These are phyloP conservation scores for Antheraea pernyi DNA, from an alignment of 1,140 invertebrate genomes.

Conservation along the genomic window DNA sequence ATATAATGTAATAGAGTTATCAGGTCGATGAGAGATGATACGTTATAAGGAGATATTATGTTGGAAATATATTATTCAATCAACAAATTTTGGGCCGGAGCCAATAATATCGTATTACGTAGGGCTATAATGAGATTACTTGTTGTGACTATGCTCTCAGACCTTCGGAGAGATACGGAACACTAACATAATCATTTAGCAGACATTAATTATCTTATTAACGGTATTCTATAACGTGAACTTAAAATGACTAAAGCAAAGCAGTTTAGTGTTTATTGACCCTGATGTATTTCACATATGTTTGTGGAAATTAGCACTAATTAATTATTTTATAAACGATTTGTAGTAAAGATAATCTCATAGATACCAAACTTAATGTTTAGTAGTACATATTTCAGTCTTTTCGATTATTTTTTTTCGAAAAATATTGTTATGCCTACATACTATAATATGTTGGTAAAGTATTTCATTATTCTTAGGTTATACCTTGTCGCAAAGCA, in stretches of 20 bases:
- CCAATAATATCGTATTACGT: constrained; percentile 12
- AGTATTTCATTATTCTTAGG: too few species aligned
- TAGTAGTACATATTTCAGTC: too few species aligned
- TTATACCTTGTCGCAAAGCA: too few species aligned
- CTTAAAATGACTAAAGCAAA: background rate
- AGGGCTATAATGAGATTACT: constrained; percentile 5
- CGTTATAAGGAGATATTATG: background rate
- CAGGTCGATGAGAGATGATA: background rate
- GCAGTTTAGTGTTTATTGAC: too few species aligned
- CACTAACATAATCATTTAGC: background rate
- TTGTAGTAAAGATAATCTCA: too few species aligned
- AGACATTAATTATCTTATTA: background rate
- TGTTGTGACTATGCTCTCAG: background rate
- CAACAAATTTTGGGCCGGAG: constrained; percentile 3
- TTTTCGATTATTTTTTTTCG: too few species aligned
- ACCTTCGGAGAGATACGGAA: background rate
- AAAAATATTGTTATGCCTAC: too few species aligned
- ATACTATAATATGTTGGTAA: too few species aligned
- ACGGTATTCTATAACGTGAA: background rate
- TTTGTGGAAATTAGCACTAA: too few species aligned
- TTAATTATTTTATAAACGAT: too few species aligned
- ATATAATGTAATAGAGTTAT: background rate
- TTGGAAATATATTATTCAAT: constrained; percentile 7
- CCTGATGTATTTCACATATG: too few species aligned
- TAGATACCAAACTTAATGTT: too few species aligned